A percentile compares a stretch with the other conserved stretches of the same genome.
phyloP scores from a whole-genome alignment of 2,113 vertebrate species.

The Colossoma macropomum region DNA sequence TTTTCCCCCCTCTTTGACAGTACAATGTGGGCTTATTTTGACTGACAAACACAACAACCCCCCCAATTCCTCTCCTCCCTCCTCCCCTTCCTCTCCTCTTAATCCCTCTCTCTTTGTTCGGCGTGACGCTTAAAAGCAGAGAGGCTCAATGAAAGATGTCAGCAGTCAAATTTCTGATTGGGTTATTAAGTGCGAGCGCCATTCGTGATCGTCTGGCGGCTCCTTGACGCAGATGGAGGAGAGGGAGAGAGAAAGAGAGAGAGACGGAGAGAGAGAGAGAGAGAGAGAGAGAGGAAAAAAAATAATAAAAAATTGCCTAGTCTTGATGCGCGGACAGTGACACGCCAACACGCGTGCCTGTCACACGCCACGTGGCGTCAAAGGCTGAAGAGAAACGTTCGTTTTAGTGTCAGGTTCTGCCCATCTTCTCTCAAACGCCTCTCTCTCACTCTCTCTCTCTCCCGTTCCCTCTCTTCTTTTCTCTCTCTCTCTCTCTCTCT shows the following conservation, averaged over 20 bases:
- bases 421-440: slow-evolving; percentile 43
- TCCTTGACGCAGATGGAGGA: slow-evolving; percentile 77
- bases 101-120: slow-evolving; percentile 78
- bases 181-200: slow-evolving; percentile 82
- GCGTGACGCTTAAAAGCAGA: slow-evolving; percentile 79
- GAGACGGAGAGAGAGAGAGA: background rate
- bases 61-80: slow-evolving; percentile 59
- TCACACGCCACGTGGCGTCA: slow-evolving; percentile 64
- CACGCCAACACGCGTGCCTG: slow-evolving; percentile 77
- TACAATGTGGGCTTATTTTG: slow-evolving; percentile 75
- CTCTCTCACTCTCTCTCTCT: slow-evolving; percentile 27
- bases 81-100: slow-evolving; percentile 65
- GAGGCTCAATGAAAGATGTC: slow-evolving; percentile 71
- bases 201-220: slow-evolving; percentile 69
- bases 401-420: slow-evolving; percentile 63
- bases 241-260: slow-evolving; percentile 61
- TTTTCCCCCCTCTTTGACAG: slow-evolving; percentile 71
- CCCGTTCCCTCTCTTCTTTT: too few species aligned
- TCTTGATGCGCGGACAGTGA: slow-evolving; percentile 80
- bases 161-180: slow-evolving; percentile 84
- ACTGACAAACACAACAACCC: slow-evolving; percentile 82
- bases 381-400: slow-evolving; percentile 57
- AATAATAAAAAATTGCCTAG: slow-evolving; percentile 67
- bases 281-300: background rate
- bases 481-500: slow-evolving; percentile 37